Evolutionary conservation across 2,888 invertebrate genomes (phyloP), one percentile per base, ranked within the genome.

Genomic region (Fragum whitleyi): DNA sequence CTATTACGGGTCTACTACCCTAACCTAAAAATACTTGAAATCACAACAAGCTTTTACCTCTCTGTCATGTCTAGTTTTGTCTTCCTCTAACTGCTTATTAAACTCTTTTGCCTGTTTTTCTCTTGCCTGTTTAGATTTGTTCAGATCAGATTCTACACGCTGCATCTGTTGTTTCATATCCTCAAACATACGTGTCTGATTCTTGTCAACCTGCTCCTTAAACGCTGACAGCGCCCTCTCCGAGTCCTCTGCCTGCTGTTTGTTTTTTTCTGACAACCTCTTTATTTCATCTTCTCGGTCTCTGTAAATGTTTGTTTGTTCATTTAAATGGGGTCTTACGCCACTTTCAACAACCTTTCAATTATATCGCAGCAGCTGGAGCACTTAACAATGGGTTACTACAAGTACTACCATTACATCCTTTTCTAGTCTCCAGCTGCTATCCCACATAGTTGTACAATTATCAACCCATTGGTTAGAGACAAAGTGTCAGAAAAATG

Each of bases 131-230:
- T 93, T 93, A 0, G 93, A 93, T 67, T 92, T 91, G 75, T 89
- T 89, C 71, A 93, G 79, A 75, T 93, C 93, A 7, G 86, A 78
- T 70, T 93, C 92, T 23, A 92, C 92, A 70, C 91, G 89, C 19
- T 90, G 88, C 91, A 93, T 93, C 91, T 93, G 93, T 81, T 90
- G 86, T 79, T 92, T 93, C 92, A 93, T 93, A 59, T 93, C 93
- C 47, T 92, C 91, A 87, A 92, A 93, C 87, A 93, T 90, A 55
- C 89, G 87, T 3, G 77, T 87, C 69, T 93, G 92, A 78, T 92
- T 93, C 74, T 89, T 89, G 81, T 93, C 93, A 16, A 93, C 92
- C 79, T 94, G 92, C 6, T 79, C 81, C 77, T 93, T 93, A 75
- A 94, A 93, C 42, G 92, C 92, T 53, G 91, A 87, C 78, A 94